Base-by-base conservation (phyloP, 2,888 invertebrate genomes). In the Ommatoiulus sabulosus region DNA sequence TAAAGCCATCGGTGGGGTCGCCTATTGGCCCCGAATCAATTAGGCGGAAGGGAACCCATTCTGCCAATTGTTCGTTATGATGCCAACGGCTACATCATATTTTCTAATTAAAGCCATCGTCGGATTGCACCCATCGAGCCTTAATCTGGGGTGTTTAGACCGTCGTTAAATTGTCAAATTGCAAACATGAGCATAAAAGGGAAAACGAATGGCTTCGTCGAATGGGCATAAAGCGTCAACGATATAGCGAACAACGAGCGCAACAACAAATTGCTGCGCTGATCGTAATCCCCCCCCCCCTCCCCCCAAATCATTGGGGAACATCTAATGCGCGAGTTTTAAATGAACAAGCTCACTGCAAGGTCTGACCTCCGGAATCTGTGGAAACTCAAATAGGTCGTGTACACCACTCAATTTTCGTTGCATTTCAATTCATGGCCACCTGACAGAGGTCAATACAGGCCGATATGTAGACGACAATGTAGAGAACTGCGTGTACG, bases 181-280 rank as follows among this genome's bases (percentile, higher is more conserved):
- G 63, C 63, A 63, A 63, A 63, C 63, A 63, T 63, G 63, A 63
- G 63, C 63, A 20, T 63, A 63, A 63, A 63, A 63, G 63, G 63
- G 63, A 63, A 20, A 4, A 15, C n/a, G 3, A 63, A 63, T 63
- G 63, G 63, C 63, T 63, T 63, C 63, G n/a, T 6, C 0, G 63
- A 63, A 63, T 4, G 10, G 63, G 20, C 63, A 63, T 63, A 63
- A 63, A 63, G 15, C 52, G 12, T 2, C 12, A 52, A n/a, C n/a
- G 20, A n/a, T 63, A 5, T n/a, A n/a, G 63, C 63, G n/a, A n/a
- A n/a, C n/a, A n/a, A n/a, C n/a, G n/a, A n/a, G n/a, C n/a, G n/a
- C n/a, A n/a, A n/a, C n/a, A n/a, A 63, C 63, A 20, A n/a, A n/a
- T 63, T 63, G 63, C 12, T 46, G 12, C 12, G 46, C 46, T 46